phyloP scores from a whole-genome alignment of 2,888 invertebrate genomes.

The Andrena minutula region DNA sequence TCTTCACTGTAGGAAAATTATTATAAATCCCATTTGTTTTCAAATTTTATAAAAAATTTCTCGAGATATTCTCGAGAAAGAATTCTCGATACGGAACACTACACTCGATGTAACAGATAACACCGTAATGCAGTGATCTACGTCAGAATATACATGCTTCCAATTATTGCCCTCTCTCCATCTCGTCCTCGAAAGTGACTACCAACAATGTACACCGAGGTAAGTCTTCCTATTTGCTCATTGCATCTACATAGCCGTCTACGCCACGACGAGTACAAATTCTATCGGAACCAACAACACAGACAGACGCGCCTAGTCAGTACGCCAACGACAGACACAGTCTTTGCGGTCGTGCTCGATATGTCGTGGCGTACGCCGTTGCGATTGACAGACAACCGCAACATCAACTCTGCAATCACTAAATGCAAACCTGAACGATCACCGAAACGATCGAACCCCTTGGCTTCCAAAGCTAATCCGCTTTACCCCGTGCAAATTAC shows the following conservation, averaged over 20 bases:
- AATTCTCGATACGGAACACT: no score
- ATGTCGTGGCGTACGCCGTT: slow-evolving; percentile 44
- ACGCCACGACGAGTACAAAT: slow-evolving; percentile 16
- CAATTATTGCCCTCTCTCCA: no score
- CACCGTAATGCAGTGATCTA: no score
- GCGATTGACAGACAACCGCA: slow-evolving; percentile 68
- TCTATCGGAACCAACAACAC: slow-evolving; percentile 2
- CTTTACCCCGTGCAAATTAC: slow-evolving; percentile 31
- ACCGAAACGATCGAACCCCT: slow-evolving; percentile 30
- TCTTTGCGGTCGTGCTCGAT: slow-evolving; percentile 62
- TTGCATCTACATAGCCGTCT: neutral
- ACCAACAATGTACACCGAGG: neutral
- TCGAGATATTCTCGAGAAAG: no score
- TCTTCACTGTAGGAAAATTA: no score
- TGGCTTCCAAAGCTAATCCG: slow-evolving; percentile 24
- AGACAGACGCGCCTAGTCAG: slow-evolving; percentile 17
- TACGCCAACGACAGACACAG: slow-evolving; percentile 34
- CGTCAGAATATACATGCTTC: no score
- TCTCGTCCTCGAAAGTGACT: no score
- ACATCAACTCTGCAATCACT: slow-evolving; percentile 63
- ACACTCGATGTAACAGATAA: neutral
- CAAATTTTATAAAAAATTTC: no score
- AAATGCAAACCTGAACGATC: slow-evolving; percentile 63
- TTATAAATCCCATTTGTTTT: no score
- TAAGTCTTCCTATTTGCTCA: neutral